phyloP scores from a whole-genome alignment of 2,888 invertebrate species.

The Poecilus cupreus region DNA sequence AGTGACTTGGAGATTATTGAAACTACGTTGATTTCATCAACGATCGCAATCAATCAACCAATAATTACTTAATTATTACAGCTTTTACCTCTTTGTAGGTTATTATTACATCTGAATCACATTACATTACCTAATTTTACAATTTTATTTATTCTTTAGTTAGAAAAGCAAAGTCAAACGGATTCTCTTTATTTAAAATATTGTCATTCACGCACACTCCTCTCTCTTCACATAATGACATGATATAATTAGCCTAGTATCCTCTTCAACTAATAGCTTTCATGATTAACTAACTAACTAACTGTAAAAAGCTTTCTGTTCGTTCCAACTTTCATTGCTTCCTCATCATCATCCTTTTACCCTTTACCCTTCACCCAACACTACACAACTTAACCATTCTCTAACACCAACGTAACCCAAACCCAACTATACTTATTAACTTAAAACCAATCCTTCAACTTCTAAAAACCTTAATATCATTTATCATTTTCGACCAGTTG shows the following conservation, averaged over 20 bases:
- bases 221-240: constrained; percentile 50
- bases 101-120: constrained; percentile 55
- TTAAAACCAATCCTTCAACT: not conserved
- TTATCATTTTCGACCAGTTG: too few species aligned
- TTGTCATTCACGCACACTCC: constrained; percentile 55
- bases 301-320: constrained; percentile 32
- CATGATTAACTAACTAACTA: constrained; percentile 47
- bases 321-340: constrained; percentile 2
- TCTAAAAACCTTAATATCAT: not conserved
- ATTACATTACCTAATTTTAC: constrained; percentile 50
- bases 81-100: constrained; percentile 36
- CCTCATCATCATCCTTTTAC: not conserved
- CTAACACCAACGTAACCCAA: not conserved
- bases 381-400: not conserved
- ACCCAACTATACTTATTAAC: not conserved
- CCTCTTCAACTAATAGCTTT: constrained; percentile 57
- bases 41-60: constrained; percentile 1
- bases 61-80: constrained; percentile 43
- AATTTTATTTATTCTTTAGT: constrained; percentile 48
- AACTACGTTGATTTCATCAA: constrained; percentile 32
- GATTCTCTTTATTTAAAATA: constrained; percentile 52
- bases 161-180: constrained; percentile 25
- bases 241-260: constrained; percentile 54
- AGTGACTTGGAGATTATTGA: not conserved
- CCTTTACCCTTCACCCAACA: not conserved